Conservation (phyloP, 2,888 invertebrate species). For the Eupsilia transversa region DNA sequence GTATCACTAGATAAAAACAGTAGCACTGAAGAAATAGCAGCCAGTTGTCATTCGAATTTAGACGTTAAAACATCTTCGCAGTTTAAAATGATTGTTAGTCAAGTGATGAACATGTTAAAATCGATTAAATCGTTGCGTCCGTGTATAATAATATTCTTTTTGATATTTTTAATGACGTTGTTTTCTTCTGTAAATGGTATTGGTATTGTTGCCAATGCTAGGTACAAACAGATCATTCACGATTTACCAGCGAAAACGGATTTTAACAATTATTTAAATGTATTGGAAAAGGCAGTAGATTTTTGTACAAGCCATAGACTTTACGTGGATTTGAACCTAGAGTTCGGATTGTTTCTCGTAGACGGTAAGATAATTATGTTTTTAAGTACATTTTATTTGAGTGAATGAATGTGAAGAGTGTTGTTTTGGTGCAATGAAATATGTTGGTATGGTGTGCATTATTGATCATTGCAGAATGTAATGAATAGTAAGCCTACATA, state of each 20-base stretch:
- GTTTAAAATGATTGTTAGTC: constrained; percentile 6
- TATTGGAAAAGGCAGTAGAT: constrained; percentile 69
- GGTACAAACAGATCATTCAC: background rate
- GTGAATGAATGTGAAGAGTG: background rate
- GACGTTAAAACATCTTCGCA: constrained; percentile 57
- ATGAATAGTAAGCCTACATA: background rate
- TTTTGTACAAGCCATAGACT: constrained; percentile 69
- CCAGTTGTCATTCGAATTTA: constrained; percentile 69
- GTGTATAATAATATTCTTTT: constrained; percentile 21
- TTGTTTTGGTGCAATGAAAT: constrained; percentile 1
- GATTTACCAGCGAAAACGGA: constrained; percentile 71
- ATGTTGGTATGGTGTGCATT: background rate
- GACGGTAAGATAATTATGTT: constrained; percentile 71
- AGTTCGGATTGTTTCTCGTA: constrained; percentile 78
- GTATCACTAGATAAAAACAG: constrained; percentile 42
- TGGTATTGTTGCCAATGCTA: constrained; percentile 13
- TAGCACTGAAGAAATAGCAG: constrained; percentile 43
- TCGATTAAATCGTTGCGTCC: constrained; percentile 22
- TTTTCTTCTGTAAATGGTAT: constrained; percentile 29
- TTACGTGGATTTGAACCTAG: constrained; percentile 75
- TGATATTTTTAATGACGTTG: background rate
- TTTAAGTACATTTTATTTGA: constrained; percentile 38
- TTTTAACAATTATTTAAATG: constrained; percentile 69
- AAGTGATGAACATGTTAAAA: constrained; percentile 29
- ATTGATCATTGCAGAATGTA: background rate